Percentiles rank a stretch among this genome's conserved stretches.
Conservation (phyloP, 2,888 invertebrate species). For the Epinotia nisella region DNA sequence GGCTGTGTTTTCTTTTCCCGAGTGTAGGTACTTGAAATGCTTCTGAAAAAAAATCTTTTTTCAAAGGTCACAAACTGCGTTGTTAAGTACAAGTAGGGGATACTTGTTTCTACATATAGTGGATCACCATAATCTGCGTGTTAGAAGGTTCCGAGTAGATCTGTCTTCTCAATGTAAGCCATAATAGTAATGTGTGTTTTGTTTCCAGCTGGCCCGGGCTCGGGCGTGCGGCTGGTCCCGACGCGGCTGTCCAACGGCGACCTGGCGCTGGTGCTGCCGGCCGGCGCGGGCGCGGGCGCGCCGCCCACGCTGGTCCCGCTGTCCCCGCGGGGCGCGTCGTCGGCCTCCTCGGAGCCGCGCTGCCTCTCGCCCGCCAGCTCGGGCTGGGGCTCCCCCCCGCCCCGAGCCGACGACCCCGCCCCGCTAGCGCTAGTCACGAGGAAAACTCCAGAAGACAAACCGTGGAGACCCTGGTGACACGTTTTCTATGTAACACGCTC, state of each 20-base stretch:
- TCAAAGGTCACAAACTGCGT: too few species aligned
- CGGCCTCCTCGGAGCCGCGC: conserved; percentile 86
- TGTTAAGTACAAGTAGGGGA: too few species aligned
- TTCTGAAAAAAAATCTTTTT: too few species aligned
- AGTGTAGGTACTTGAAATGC: too few species aligned
- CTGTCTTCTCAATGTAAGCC: too few species aligned
- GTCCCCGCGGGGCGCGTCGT: conserved; percentile 89
- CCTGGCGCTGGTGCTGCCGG: conserved; percentile 91
- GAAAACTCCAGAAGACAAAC: conserved; percentile 88
- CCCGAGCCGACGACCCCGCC: conserved; percentile 70
- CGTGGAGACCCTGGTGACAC: conserved; percentile 93
- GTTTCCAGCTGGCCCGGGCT: conserved; percentile 87
- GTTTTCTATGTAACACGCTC: background rate
- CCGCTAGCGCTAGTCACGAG: conserved; percentile 91
- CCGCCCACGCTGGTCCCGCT: conserved; percentile 90
- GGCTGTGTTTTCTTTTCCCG: background rate
- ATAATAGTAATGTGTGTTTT: conserved; percentile 72
- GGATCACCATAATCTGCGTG: too few species aligned
- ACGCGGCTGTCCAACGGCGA: conserved; percentile 93
- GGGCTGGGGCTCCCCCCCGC: conserved; percentile 77
- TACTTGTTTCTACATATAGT: too few species aligned
- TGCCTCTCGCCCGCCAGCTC: conserved; percentile 86
- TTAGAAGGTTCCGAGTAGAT: background rate
- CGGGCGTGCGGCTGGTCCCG: conserved; percentile 91
- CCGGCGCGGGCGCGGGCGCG: conserved; percentile 84